phyloP scores from a whole-genome alignment of 2,888 invertebrate genomes.

The Cancer borealis region DNA sequence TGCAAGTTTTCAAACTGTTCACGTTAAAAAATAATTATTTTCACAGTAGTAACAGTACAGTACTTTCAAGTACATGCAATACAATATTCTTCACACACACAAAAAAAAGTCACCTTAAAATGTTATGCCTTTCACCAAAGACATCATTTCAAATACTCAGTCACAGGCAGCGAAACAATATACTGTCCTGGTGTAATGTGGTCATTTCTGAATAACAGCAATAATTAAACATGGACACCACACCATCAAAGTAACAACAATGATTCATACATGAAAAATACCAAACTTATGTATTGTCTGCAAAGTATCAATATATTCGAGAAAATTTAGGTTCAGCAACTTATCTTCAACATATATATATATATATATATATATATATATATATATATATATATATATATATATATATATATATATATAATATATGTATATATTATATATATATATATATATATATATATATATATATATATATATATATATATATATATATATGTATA shows the following conservation, averaged over 20 bases:
- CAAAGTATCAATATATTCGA: background rate
- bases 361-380: constrained; percentile 67
- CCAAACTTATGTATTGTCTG: too few relatives aligned
- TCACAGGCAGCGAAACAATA: background rate
- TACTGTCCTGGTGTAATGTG: background rate
- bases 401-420: constrained; percentile 63
- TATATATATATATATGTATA: constrained; percentile 60
- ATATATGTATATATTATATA: constrained; percentile 54
- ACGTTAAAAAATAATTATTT: background rate
- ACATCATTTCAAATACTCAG: background rate
- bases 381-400: constrained; percentile 68
- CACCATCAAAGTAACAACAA: background rate
- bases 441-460: constrained; percentile 50
- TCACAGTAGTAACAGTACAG: background rate
- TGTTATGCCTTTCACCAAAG: background rate
- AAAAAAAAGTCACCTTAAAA: background rate
- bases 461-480: constrained; percentile 64
- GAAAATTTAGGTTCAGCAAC: background rate
- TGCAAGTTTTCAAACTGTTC: background rate
- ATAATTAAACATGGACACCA: background rate
- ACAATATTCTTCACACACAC: background rate
- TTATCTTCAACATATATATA: constrained; percentile 25
- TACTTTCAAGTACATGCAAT: background rate
- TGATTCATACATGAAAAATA: too few relatives aligned
- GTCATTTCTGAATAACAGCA: background rate